Evolutionary conservation across 1,140 invertebrate genomes (phyloP).

Genomic region (Nylanderia fulva): DNA sequence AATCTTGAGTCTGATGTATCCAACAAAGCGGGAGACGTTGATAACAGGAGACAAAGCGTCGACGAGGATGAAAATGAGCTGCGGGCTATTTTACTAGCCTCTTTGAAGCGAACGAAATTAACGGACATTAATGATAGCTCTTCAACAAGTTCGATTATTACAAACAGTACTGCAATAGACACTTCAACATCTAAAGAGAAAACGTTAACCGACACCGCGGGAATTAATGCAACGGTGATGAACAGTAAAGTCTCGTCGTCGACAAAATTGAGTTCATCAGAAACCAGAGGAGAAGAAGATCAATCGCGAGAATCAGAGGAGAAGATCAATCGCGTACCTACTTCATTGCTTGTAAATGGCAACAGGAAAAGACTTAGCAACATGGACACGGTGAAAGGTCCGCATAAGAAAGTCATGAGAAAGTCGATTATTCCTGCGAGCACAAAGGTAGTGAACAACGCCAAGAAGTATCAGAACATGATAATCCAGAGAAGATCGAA

Average conservation of each 20-base stretch:
- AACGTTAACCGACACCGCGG: not conserved
- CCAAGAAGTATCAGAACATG: conserved; percentile 79
- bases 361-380: conserved; percentile 48
- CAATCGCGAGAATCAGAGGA: not conserved
- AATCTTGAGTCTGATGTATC: not conserved
- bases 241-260: not conserved
- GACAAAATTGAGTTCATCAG: not conserved
- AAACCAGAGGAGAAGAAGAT: conserved; percentile 7
- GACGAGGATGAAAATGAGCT: conserved; percentile 84
- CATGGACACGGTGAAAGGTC: conserved; percentile 39
- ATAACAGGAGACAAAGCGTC: conserved; percentile 75
- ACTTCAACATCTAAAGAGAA: not conserved
- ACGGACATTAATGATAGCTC: conserved; percentile 12
- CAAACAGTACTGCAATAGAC: not conserved
- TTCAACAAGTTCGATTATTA: not conserved
- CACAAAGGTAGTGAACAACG: conserved; percentile 80
- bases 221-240: not conserved
- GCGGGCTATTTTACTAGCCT: conserved; percentile 80
- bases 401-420: conserved; percentile 75
- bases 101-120: conserved; percentile 77
- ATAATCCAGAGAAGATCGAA: conserved; percentile 75
- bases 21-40: not conserved
- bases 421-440: conserved; percentile 72
- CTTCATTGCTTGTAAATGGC: not conserved
- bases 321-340: not conserved